Evolutionary conservation across 2,797 vertebrate species (phyloP), one percentile per base, ranked within the genome.

Genomic region (Enteromius mattozi): DNA sequence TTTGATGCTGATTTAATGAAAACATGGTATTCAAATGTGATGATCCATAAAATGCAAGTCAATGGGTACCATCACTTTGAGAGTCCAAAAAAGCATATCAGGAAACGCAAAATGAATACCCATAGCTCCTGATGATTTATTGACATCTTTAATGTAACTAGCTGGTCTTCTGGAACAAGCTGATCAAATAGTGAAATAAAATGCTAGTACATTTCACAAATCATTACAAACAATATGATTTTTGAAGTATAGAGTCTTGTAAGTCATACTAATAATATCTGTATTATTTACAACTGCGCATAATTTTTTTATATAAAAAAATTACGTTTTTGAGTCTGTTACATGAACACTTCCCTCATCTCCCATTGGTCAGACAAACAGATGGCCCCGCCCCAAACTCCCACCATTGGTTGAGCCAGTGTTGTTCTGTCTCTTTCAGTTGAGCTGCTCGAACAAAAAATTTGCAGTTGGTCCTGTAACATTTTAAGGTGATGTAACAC

Each of bases 401-500:
- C n/a, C n/a, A 35, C 35, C 13, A 14, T 61, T 61, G 56, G 51
- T 27, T 81, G 49, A 54, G 56, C 24, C 24, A 30, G 17, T 40
- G 30, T 45, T 80, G 42, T 37, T 68, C 2, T 66, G 37, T 70
- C 30, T 59, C 16, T 40, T 14, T 16, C 56, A 35, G 47, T 24
- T 37, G 13, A 33, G 40, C 33, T 65, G 3, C 51, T 24, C 19
- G n/a, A 42, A 63, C 45, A 27, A 21, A 68, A 19, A 66, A 49
- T 16, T n/a, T 21, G 2, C 10, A 35, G 4, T 72, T 72, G 24
- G 45, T 33, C 9, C 1, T 27, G 75, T 65, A 17, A 65, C 30
- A 42, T 30, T 49, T 30, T 7, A 51, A 19, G 27, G 37, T 78
- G 77, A 19, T 49, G 54, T 51, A 82, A 82, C 17, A 51, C n/a